These are phyloP conservation scores for Pelecanoides urinatrix DNA, from an alignment of 2,113 vertebrate genomes.

Conservation along the genomic window DNA sequence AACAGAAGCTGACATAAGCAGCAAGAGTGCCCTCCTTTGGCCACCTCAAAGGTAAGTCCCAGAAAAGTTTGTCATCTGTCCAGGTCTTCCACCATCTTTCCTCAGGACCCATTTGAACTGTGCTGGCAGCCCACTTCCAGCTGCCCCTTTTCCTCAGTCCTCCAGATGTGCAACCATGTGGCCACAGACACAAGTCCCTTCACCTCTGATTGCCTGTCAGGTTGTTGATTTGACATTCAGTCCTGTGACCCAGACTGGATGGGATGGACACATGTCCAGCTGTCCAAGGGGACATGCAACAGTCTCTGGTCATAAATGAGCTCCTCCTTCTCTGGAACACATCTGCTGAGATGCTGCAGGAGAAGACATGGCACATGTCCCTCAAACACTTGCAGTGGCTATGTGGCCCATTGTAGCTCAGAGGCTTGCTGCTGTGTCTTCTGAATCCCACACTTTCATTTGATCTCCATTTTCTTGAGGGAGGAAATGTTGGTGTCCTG, in stretches of 20 bases:
- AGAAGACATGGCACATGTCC: accelerated
- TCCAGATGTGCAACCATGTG: background rate
- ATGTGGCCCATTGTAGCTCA: accelerated
- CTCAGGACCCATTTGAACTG: background rate
- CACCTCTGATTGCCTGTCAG: background rate
- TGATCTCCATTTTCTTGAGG: background rate
- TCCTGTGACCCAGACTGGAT: background rate
- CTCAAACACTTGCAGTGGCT: background rate
- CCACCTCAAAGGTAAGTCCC: background rate
- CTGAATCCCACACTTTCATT: background rate
- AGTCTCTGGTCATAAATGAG: background rate
- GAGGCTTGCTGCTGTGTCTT: background rate
- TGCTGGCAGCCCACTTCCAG: background rate
- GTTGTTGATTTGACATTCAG: background rate
- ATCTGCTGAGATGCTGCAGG: background rate
- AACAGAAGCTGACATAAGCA: background rate
- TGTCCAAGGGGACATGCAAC: background rate
- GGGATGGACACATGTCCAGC: background rate
- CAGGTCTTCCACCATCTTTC: background rate
- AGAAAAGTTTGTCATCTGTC: background rate
- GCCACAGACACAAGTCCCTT: background rate
- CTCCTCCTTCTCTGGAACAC: background rate
- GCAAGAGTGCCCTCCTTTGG: background rate
- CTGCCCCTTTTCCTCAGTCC: background rate
- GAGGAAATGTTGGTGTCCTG: background rate